A percentile compares a stretch with the other conserved stretches of the same genome.
Evolutionary conservation across 2,113 vertebrate genomes (phyloP).

Genomic region (Ceyx margarethae): DNA sequence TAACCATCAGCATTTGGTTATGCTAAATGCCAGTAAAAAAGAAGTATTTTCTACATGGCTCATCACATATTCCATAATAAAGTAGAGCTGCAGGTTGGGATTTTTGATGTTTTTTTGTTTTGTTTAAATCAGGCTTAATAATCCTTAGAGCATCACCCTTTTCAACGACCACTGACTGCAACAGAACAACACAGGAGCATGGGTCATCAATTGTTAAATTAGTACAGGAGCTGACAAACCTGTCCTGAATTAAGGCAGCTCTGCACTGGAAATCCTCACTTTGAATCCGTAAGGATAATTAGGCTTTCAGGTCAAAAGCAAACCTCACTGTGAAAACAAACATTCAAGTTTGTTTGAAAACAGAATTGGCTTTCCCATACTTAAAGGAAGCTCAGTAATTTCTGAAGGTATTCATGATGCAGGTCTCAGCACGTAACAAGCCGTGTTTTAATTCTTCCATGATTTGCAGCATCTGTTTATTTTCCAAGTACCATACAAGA

Average conservation of each 20-base stretch:
- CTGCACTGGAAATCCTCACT: slow-evolving; percentile 57
- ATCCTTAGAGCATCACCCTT: not conserved
- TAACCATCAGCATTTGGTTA: not conserved
- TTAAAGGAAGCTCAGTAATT: slow-evolving; percentile 48
- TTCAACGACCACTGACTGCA: not conserved
- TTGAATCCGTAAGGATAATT: slow-evolving; percentile 59
- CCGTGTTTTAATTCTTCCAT: slow-evolving; percentile 8
- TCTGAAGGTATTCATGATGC: slow-evolving; percentile 66
- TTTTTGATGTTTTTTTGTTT: not conserved
- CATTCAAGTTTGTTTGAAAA: slow-evolving; percentile 64
- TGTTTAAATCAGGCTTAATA: not conserved
- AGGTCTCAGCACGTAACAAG: slow-evolving; percentile 19
- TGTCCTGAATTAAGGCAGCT: slow-evolving; percentile 44
- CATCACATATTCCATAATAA: not conserved
- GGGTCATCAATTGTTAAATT: slow-evolving; percentile 19
- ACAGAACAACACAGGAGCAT: not conserved
- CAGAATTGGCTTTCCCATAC: slow-evolving; percentile 60
- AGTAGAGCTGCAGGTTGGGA: not conserved
- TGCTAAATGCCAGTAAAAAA: not conserved
- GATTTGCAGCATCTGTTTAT: not conserved
- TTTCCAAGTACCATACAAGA: slow-evolving; percentile 2
- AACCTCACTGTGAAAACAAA: slow-evolving; percentile 37
- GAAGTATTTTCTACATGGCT: not conserved
- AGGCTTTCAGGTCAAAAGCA: slow-evolving; percentile 51
- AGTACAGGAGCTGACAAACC: slow-evolving; percentile 37